Evolutionary conservation across 2,113 vertebrate species (phyloP).

Genomic region (Notothenia rossii): DNA sequence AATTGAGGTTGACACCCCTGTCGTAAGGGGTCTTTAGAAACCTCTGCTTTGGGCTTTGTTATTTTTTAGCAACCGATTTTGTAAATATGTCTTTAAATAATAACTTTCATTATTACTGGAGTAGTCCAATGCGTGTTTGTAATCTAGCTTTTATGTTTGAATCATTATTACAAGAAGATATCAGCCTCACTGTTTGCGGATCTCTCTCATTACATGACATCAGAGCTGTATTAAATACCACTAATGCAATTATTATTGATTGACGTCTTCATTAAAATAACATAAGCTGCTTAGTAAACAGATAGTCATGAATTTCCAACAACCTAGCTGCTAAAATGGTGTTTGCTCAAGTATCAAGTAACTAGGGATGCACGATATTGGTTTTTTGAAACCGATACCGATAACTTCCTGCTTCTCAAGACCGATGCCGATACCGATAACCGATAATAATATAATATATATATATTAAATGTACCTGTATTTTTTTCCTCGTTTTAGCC

Average conservation of each 20-base stretch:
- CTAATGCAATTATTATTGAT: neutral
- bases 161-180: neutral
- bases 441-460: too few relatives aligned
- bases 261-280: neutral
- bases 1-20: too few relatives aligned
- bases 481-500: too few relatives aligned
- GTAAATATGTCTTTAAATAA: neutral
- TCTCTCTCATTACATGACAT: neutral
- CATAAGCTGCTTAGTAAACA: neutral
- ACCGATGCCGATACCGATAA: too few relatives aligned
- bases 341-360: neutral
- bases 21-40: too few relatives aligned
- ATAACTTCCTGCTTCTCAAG: too few relatives aligned
- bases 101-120: neutral
- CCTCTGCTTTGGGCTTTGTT: too few relatives aligned
- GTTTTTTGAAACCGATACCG: too few relatives aligned
- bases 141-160: slow-evolving; percentile 5
- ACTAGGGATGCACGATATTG: too few relatives aligned
- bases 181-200: neutral
- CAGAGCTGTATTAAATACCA: neutral
- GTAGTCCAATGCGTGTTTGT: neutral
- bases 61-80: neutral
- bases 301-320: neutral
- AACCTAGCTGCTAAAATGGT: neutral
- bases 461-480: too few relatives aligned